phyloP scores from a whole-genome alignment of 2,113 vertebrate genomes.

The Hydrolagus affinis region DNA sequence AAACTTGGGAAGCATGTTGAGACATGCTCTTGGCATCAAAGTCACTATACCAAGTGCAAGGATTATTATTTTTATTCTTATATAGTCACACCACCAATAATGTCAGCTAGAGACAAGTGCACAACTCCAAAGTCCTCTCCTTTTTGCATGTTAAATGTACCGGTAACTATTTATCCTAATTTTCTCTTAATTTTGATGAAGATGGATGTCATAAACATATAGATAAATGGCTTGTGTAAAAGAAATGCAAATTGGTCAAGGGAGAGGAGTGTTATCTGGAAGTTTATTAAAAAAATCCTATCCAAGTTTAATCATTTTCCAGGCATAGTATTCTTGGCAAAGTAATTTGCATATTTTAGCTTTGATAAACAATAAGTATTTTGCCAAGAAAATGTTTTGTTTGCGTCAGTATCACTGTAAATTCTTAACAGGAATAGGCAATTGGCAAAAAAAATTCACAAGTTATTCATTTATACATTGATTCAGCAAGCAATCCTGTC shows the following conservation, averaged over 20 bases:
- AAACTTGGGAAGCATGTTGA: no score
- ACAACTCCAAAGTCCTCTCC: neutral
- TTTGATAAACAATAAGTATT: neutral
- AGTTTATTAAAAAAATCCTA: neutral
- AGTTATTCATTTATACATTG: neutral
- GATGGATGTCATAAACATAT: neutral
- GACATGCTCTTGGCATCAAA: no score
- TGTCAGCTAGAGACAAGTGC: no score
- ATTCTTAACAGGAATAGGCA: neutral
- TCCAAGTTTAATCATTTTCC: neutral
- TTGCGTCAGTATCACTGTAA: neutral
- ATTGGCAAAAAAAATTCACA: neutral
- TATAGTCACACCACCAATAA: no score
- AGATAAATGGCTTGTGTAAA: neutral
- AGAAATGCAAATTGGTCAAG: neutral
- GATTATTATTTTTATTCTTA: no score
- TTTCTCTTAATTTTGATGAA: neutral
- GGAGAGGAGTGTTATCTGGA: neutral
- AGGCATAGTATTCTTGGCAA: constrained; percentile 8
- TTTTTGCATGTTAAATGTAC: neutral
- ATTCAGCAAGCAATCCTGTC: neutral
- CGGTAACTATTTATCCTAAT: neutral
- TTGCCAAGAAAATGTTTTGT: constrained; percentile 1
- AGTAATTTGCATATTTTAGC: neutral
- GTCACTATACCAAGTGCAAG: no score